Evolutionary conservation across 2,888 invertebrate genomes (phyloP), one percentile per base, ranked within the genome.

Genomic region (Nasonovia ribisnigri): DNA sequence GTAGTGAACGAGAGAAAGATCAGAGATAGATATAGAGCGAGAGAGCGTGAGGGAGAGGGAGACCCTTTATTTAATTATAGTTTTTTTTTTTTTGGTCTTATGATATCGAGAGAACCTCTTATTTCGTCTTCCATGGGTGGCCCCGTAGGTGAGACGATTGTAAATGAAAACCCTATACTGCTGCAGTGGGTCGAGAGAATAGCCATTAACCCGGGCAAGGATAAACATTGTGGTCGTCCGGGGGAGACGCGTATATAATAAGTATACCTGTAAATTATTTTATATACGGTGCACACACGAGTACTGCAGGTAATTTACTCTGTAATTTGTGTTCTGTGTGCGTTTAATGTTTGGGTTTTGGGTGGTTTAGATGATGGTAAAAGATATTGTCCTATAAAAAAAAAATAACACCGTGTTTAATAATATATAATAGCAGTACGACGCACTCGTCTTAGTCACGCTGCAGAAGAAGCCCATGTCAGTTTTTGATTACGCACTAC

Each of bases 31-130:
- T 20, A 51, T 20, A 5, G 88, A 24, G 26, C 42, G 26, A 54
- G 13, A 29, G 88, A 42, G 10, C 1, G 86, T 26, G 86, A 87
- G n/a, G 16, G 84, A 87, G 13, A 16, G n/a, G n/a, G 77, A 42
- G 48, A 84, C 84, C 51, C 90, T 86, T 86, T 91, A 91, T 86
- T 91, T 91, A 91, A 91, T 91, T 91, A 86, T 86, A 91, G 54
- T 91, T 54, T 84, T 84, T 84, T 84, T 91, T 54, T 91, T 43
- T 54, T 36, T 42, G 26, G n/a, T 77, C 36, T 54, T 29, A 57
- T 11, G 51, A 84, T 91, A 57, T 57, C 84, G 51, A 91, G 36
- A 90, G 51, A 90, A 42, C 42, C 84, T 67, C 11, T 67, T 51
- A 67, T 36, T 90, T 77, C 89, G 36, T 36, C 67, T 77, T 84